Base-by-base conservation (phyloP, 1,140 invertebrate species). In the Panagrolaimus sp. region DNA sequence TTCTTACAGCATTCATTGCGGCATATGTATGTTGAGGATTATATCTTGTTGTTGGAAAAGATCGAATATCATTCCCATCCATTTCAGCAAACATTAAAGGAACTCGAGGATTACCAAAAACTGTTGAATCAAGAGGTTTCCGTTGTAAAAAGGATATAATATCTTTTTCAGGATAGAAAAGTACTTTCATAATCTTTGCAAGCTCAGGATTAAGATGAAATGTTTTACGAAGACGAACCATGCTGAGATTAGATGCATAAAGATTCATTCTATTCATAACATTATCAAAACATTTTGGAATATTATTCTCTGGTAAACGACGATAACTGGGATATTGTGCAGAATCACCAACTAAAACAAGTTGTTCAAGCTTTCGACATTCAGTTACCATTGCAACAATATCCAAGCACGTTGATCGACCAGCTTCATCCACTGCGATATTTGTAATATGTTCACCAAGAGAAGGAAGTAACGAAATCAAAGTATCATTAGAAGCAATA, bases 331-430 rank as follows among this genome's bases (percentile, higher is more conserved):
- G 52, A 21, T 21, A 58, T 21, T 58, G 52, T 4, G 14, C 10
- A 12, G 21, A 12, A 24, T 58, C 52, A 12, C 52, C 52, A 28
- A 24, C 17, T 12, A 58, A 28, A 9, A 58, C 52, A 9, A 58
- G 52, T 17, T 58, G 52, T 28, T 58, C 15, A 28, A 58, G 52
- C 28, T 17, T 58, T 9, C 52, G 52, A 28, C 10, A 14, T 58
- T 58, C 52, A 4, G 52, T 58, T 2, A 58, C 52, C 21, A 58
- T 58, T 12, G 52, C 52, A 58, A 58, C 17, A 28, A 28, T 21
- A 17, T 58, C 52, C 1, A 58, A 12, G 5, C 21, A 21, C 10
- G 21, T n/a, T 12, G 28, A 21, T n/a, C 52, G 21, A 2, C 52
- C 52, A 14, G 52, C 52, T 58, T 58, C 52, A 24, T 58, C 52